Evolutionary conservation across 2,797 vertebrate genomes (phyloP), one percentile per base, ranked within the genome.

Genomic region (Alosa sapidissima): DNA sequence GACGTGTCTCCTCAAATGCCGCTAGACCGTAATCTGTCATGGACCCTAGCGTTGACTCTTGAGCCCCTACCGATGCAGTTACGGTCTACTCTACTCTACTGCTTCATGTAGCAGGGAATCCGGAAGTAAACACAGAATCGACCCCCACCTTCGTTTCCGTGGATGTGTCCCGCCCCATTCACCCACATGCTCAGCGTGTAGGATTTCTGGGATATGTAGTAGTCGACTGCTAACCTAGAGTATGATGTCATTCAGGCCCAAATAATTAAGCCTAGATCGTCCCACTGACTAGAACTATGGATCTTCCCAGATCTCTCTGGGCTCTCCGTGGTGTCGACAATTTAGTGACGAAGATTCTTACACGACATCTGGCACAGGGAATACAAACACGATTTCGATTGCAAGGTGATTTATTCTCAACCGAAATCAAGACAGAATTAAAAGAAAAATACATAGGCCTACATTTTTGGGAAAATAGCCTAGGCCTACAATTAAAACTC

Each of bases 81-180:
- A 87, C 81, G 86, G 84, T 81, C 81, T 68, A 81, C 85, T 81
- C 81, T 68, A 81, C 85, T 89, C 89, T 86, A 89, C 92, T 88
- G 92, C 93, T 86, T 86, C 87, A 88, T 92, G 91, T 91, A 90
- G 28, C 28, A 28, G 88, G 84, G 91, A 94, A 94, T 94, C 96
- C 97, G 97, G 97, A 98, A 98, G 97, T 97, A 97, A 98, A 97
- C 96, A 97, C 93, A 93, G 91, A 91, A 87, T 90, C 89, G 90
- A 93, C 90, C 94, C 92, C 90, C 92, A 91, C 89, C 86, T 78
- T 89, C 88, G 87, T 86, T 89, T 75, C 86, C 86, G 86, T 72
- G 83, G 51, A 68, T 82, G 90, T 91, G 91, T 65, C 60, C 83
- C 92, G 68, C 3, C 58, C 68, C 68, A 75, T 16, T 45, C 36